Evolutionary conservation across 2,888 invertebrate species (phyloP).

Genomic region (Hirtodrosophila cameraria): DNA sequence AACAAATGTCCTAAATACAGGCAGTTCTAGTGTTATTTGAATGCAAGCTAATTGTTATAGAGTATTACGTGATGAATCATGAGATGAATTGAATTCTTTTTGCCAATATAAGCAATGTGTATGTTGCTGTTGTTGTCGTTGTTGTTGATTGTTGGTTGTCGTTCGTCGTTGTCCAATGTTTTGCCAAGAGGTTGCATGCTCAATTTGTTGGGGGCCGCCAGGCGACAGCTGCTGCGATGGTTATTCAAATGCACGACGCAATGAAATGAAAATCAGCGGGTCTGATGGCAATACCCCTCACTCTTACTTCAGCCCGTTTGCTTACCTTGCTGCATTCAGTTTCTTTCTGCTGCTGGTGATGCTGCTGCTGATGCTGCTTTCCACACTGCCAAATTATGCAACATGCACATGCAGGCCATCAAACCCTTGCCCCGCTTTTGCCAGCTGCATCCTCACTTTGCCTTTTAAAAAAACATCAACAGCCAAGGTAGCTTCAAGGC

Average conservation of each 20-base stretch:
- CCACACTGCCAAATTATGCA: constrained; percentile 65
- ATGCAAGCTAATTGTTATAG: constrained; percentile 1
- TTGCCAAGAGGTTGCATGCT: constrained; percentile 59
- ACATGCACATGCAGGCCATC: constrained; percentile 50
- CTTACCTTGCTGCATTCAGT: no score
- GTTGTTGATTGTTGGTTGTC: constrained; percentile 8
- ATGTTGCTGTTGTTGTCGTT: constrained; percentile 5
- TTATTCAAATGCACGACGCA: constrained; percentile 70
- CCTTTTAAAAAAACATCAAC: constrained; percentile 30
- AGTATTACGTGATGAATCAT: constrained; percentile 17
- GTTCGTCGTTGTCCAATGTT: constrained; percentile 9
- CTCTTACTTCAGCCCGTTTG: no score
- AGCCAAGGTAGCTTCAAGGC: constrained; percentile 46
- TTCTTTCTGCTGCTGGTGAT: background rate
- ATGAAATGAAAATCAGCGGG: constrained; percentile 67
- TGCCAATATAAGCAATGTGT: constrained; percentile 10
- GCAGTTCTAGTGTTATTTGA: no score
- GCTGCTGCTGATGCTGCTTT: constrained; percentile 10
- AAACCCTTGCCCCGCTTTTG: background rate
- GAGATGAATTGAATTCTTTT: constrained; percentile 28
- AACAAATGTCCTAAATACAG: no score
- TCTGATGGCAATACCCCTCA: no score
- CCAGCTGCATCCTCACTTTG: constrained; percentile 11
- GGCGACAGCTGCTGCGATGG: constrained; percentile 64
- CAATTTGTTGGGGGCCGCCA: constrained; percentile 52